phyloP scores from a whole-genome alignment of 2,797 vertebrate genomes.

The Caiman crocodilus region DNA sequence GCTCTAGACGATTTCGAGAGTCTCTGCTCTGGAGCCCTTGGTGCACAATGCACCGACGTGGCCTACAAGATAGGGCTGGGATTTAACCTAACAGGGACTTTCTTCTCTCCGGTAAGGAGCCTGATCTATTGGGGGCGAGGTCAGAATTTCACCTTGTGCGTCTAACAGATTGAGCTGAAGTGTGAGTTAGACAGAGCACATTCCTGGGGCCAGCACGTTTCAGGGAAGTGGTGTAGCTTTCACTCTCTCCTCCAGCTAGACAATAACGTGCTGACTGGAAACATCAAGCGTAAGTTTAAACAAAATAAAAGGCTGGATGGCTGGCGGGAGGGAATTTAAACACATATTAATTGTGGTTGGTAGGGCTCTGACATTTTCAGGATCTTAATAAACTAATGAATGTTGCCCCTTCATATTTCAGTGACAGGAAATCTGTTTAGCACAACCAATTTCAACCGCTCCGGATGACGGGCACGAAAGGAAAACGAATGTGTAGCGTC shows the following conservation, averaged over 20 bases:
- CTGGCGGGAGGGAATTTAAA: slow-evolving; percentile 72
- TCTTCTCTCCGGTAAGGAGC: slow-evolving; percentile 31
- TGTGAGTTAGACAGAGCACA: slow-evolving; percentile 64
- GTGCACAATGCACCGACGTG: neutral
- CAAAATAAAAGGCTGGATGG: slow-evolving; percentile 76
- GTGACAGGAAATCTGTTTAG: slow-evolving; percentile 53
- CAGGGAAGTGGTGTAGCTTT: slow-evolving; percentile 76
- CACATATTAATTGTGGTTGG: slow-evolving; percentile 76
- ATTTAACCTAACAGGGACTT: neutral
- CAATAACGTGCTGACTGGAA: slow-evolving; percentile 80
- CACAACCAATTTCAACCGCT: slow-evolving; percentile 70
- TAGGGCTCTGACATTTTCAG: slow-evolving; percentile 66
- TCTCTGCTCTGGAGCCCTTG: neutral
- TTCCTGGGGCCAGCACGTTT: slow-evolving; percentile 77
- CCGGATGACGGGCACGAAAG: slow-evolving; percentile 22
- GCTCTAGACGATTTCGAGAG: neutral
- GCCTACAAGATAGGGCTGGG: neutral
- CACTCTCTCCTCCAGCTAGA: slow-evolving; percentile 73
- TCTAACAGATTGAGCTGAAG: slow-evolving; percentile 65
- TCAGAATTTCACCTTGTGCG: neutral
- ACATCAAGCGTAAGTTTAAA: slow-evolving; percentile 80
- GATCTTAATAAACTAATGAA: slow-evolving; percentile 76
- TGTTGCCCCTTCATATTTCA: slow-evolving; percentile 71
- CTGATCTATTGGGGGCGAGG: neutral
- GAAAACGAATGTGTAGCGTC: neutral